Base-by-base conservation (phyloP, 1,140 invertebrate species). In the Drosophila tropicalis region DNA sequence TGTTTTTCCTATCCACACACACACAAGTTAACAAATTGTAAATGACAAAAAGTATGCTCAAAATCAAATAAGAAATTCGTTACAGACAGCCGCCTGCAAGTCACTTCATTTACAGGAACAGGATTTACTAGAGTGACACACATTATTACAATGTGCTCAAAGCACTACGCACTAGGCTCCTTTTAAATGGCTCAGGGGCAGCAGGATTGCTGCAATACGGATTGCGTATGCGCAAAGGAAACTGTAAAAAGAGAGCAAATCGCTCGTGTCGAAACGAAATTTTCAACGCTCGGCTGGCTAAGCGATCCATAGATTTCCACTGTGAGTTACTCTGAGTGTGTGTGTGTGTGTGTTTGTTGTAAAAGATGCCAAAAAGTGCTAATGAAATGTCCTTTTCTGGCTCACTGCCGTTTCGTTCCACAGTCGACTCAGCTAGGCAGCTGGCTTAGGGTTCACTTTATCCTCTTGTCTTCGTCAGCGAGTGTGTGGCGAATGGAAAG, bases 11-110 rank as follows among this genome's bases (percentile, higher is more conserved):
- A 36, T 36, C 68, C 83, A 81, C 63, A 47, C 79, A 81, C 63
- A 47, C 41, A 47, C 1, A 78, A 81, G 84, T 87, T 87, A 80
- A 87, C 79, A 87, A 80, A 89, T 83, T 83, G 84, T 81, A 76
- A 77, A 75, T 81, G 78, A 81, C 78, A 81, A 67, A 81, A 67
- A 81, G 51, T 81, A 76, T 70, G 76, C 79, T 83, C 67, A 89
- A 89, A 89, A 87, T 87, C 84, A 87, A 87, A 87, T 87, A 87
- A 87, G 84, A 87, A 87, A 87, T 87, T 87, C 79, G 84, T 81
- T 78, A 77, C 84, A 89, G 70, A 19, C 63, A 62, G 61, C 55
- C 67, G 44, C 44, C 44, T 51, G 78, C 76, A 68, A 70, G 56
- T 69, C 76, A 87, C 77, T 79, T 78, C 78, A 84, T 89, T 89